Conservation (phyloP, 1,140 invertebrate genomes). For the Cherax quadricarinatus region DNA sequence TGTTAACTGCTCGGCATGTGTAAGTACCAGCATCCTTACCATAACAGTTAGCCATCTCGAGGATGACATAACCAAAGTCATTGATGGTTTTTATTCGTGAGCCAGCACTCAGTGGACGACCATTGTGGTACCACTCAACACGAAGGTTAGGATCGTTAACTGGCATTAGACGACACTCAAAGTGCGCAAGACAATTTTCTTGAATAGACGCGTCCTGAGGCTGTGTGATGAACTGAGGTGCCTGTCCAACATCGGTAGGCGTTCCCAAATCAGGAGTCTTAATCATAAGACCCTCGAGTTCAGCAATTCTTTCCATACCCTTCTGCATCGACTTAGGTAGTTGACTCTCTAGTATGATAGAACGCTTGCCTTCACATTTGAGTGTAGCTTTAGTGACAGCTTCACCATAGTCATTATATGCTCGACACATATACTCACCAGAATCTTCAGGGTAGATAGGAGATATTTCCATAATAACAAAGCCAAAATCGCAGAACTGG, state of each 20-base stretch:
- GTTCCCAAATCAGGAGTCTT: slow-evolving; percentile 73
- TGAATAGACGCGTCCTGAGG: slow-evolving; percentile 89
- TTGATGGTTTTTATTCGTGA: slow-evolving; percentile 94
- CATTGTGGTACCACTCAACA: slow-evolving; percentile 98
- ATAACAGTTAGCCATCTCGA: slow-evolving; percentile 92
- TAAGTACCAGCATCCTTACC: slow-evolving; percentile 92
- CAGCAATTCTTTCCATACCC: slow-evolving; percentile 94
- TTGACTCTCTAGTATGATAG: slow-evolving; percentile 94
- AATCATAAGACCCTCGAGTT: slow-evolving; percentile 90
- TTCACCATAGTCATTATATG: slow-evolving; percentile 93
- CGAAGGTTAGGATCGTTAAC: slow-evolving; percentile 94
- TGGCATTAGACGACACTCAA: slow-evolving; percentile 93
- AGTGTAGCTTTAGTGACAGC: slow-evolving; percentile 94
- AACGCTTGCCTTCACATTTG: slow-evolving; percentile 89
- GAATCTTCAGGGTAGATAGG: slow-evolving; percentile 96
- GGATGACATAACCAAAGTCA: slow-evolving; percentile 92
- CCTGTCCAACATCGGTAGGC: slow-evolving; percentile 85
- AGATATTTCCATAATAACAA: slow-evolving; percentile 94
- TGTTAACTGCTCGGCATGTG: slow-evolving; percentile 92
- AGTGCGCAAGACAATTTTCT: slow-evolving; percentile 94
- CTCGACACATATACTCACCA: slow-evolving; percentile 94
- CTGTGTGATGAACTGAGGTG: slow-evolving; percentile 94
- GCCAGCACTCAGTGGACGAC: slow-evolving; percentile 90
- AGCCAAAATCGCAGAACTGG: slow-evolving; percentile 96
- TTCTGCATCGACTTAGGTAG: slow-evolving; percentile 94